These are phyloP conservation scores for Tortricodes alternella DNA, from an alignment of 2,888 invertebrate species.

Conservation along the genomic window DNA sequence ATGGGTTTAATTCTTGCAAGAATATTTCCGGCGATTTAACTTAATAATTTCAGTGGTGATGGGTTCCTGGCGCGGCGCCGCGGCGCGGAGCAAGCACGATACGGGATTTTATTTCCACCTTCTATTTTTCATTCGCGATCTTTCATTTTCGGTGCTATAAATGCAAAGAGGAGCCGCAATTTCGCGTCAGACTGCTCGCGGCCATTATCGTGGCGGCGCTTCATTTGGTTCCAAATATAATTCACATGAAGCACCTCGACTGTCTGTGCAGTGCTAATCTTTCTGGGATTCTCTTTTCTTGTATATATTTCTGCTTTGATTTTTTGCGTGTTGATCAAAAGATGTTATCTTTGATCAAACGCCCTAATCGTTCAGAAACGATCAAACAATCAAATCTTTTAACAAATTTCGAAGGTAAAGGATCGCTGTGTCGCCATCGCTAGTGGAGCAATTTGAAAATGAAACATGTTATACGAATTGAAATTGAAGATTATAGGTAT, in stretches of 20 bases:
- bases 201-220: slow-evolving; percentile 48
- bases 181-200: slow-evolving; percentile 48
- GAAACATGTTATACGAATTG: neutral
- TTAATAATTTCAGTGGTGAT: neutral
- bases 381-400: too few species aligned
- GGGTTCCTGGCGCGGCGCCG: neutral
- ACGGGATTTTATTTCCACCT: slow-evolving; percentile 36
- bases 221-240: slow-evolving; percentile 52
- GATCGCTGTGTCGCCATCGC: too few species aligned
- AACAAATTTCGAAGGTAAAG: too few species aligned
- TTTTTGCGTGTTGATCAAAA: too few species aligned
- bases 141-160: slow-evolving; percentile 68
- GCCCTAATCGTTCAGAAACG: too few species aligned
- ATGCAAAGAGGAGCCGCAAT: slow-evolving; percentile 65
- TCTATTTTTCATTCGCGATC: slow-evolving; percentile 54
- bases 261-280: slow-evolving; percentile 27
- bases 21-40: neutral
- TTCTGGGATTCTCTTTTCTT: slow-evolving; percentile 2
- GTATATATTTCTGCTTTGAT: neutral
- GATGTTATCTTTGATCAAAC: neutral
- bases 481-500: neutral
- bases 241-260: slow-evolving; percentile 35
- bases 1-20: neutral
- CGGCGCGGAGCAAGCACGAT: neutral
- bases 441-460: neutral